phyloP scores from a whole-genome alignment of 2,888 invertebrate genomes.

The Mellilla xanthometata region DNA sequence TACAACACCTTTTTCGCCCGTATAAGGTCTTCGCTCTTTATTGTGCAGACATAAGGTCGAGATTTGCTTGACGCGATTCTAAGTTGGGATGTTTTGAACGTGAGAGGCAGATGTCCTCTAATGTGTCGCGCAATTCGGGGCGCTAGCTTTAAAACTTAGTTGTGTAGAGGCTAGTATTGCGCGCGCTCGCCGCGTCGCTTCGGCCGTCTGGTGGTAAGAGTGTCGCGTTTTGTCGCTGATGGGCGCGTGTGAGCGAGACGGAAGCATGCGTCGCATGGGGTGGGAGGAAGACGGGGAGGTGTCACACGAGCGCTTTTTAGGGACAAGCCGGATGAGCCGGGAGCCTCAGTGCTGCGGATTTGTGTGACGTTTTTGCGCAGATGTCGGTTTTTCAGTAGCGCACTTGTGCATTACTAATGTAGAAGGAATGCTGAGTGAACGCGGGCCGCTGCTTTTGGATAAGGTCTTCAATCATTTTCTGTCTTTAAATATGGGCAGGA shows the following conservation, averaged over 20 bases:
- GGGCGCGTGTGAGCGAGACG: slow-evolving; percentile 64
- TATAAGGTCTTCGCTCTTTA: slow-evolving; percentile 35
- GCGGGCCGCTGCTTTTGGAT: too few species aligned
- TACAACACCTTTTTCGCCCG: slow-evolving; percentile 57
- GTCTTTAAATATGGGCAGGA: too few species aligned
- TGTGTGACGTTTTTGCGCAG: slow-evolving; percentile 65
- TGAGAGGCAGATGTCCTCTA: slow-evolving; percentile 67
- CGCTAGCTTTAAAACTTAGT: slow-evolving; percentile 61
- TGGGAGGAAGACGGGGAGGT: slow-evolving; percentile 73
- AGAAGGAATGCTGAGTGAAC: slow-evolving; percentile 21
- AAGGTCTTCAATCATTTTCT: too few species aligned
- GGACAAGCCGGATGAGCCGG: slow-evolving; percentile 68
- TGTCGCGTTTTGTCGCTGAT: slow-evolving; percentile 73
- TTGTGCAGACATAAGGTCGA: slow-evolving; percentile 24
- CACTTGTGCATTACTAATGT: slow-evolving; percentile 41
- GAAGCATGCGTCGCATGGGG: slow-evolving; percentile 46
- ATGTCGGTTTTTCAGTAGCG: slow-evolving; percentile 55
- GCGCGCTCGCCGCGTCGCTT: slow-evolving; percentile 54
- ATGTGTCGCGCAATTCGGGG: slow-evolving; percentile 76
- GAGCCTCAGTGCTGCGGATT: slow-evolving; percentile 60
- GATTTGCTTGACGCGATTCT: slow-evolving; percentile 22
- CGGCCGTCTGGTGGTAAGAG: slow-evolving; percentile 51
- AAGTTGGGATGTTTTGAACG: slow-evolving; percentile 46
- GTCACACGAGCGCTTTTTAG: slow-evolving; percentile 77
- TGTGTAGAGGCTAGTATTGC: slow-evolving; percentile 60